phyloP scores from a whole-genome alignment of 1,140 invertebrate genomes.

The Philopotamus ludificatus region DNA sequence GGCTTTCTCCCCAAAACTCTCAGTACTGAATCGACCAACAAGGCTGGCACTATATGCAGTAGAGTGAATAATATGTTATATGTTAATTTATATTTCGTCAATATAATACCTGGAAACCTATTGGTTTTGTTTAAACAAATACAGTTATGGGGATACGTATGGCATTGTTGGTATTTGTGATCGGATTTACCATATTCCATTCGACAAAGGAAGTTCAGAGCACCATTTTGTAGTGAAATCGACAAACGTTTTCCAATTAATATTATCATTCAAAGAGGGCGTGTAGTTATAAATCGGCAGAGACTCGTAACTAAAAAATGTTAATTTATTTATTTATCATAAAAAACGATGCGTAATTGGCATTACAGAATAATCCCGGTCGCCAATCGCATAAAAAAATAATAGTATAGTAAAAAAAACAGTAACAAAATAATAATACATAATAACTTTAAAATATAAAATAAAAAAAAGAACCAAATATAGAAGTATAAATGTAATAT shows the following conservation, averaged over 20 bases:
- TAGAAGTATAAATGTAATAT: not conserved
- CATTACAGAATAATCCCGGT: too few relatives aligned
- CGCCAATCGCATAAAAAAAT: too few relatives aligned
- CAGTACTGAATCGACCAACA: not conserved
- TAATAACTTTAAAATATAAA: not conserved
- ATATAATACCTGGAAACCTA: not conserved
- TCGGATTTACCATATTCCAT: conserved; percentile 4
- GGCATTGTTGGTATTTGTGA: not conserved
- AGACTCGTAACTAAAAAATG: not conserved
- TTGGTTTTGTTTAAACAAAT: not conserved
- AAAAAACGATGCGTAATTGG: too few relatives aligned
- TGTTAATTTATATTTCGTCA: not conserved
- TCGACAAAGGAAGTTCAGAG: not conserved
- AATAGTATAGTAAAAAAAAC: too few relatives aligned
- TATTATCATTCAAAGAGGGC: not conserved
- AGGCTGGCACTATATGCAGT: not conserved
- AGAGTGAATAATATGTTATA: not conserved
- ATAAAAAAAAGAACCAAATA: not conserved
- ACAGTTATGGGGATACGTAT: not conserved
- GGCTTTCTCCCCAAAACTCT: not conserved
- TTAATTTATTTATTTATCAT: too few relatives aligned
- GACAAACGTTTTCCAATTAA: not conserved
- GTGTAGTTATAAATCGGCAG: conserved; percentile 3
- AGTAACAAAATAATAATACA: too few relatives aligned
- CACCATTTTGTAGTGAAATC: not conserved